These are phyloP conservation scores for Trichoplusia ni DNA, from an alignment of 1,140 invertebrate species.

Conservation along the genomic window DNA sequence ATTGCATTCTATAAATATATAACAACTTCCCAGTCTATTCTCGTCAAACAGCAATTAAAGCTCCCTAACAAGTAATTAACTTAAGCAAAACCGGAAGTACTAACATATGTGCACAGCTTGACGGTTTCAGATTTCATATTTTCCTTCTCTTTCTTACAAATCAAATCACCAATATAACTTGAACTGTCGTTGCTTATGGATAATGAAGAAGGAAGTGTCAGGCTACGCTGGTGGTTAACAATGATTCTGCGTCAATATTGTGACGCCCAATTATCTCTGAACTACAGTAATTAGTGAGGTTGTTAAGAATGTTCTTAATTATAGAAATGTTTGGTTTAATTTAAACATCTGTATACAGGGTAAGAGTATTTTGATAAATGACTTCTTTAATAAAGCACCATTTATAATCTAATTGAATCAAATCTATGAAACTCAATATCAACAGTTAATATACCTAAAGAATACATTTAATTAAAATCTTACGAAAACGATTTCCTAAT, in stretches of 20 bases:
- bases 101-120: slow-evolving; percentile 59
- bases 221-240: neutral
- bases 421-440: too few species aligned
- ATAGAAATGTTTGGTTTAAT: slow-evolving; percentile 29
- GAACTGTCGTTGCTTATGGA: neutral
- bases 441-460: too few species aligned
- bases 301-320: slow-evolving; percentile 35
- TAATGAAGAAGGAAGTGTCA: neutral
- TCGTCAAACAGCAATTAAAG: slow-evolving; percentile 49
- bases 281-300: slow-evolving; percentile 41
- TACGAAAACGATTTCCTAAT: too few species aligned
- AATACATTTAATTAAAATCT: too few species aligned
- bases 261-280: slow-evolving; percentile 35
- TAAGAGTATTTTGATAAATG: neutral
- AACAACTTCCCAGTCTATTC: slow-evolving; percentile 16
- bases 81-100: slow-evolving; percentile 48
- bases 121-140: slow-evolving; percentile 51
- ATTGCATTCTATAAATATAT: slow-evolving; percentile 18
- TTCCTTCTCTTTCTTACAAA: slow-evolving; percentile 27
- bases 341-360: neutral
- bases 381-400: neutral
- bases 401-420: too few species aligned
- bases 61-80: slow-evolving; percentile 56
- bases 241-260: slow-evolving; percentile 33
- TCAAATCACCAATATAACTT: too few species aligned